A percentile compares a stretch with the other conserved stretches of the same genome.
These are phyloP conservation scores for Erethizon dorsatum DNA, from an alignment of 2,797 vertebrate species.

Conservation along the genomic window DNA sequence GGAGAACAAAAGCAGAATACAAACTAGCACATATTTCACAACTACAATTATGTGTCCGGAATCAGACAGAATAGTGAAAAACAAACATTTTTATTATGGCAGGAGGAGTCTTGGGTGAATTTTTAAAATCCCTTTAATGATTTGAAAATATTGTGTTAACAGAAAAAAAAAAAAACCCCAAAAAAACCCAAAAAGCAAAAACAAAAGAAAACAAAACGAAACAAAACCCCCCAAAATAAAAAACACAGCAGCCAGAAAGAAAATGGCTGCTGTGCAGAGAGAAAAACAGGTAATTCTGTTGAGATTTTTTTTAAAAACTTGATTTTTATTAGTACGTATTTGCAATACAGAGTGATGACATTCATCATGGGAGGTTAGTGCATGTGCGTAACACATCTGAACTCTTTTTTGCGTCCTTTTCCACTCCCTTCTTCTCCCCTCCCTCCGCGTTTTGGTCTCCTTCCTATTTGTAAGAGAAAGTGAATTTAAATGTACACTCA, in stretches of 20 bases:
- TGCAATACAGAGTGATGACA: neutral
- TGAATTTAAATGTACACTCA: neutral
- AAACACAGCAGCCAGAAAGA: neutral
- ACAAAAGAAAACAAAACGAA: neutral
- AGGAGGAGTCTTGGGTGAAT: neutral
- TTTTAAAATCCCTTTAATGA: neutral
- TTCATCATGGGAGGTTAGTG: fast-evolving
- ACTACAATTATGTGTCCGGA: neutral
- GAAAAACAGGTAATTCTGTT: neutral
- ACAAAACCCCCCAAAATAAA: neutral
- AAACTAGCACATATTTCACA: neutral
- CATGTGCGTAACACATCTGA: fast-evolving
- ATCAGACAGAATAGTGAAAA: neutral
- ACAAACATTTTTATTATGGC: neutral
- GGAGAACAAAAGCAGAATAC: neutral
- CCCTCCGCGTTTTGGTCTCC: neutral
- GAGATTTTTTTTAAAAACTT: neutral
- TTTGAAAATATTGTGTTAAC: neutral
- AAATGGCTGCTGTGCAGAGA: neutral
- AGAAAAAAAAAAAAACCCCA: neutral
- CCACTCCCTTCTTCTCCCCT: neutral
- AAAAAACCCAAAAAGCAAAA: neutral
- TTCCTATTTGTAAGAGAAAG: neutral
- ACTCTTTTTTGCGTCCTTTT: fast-evolving
- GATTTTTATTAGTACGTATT: neutral